Percentiles rank a stretch among this genome's conserved stretches.
Evolutionary conservation across 2,113 vertebrate species (phyloP).

Genomic region (Pedetes capensis): DNA sequence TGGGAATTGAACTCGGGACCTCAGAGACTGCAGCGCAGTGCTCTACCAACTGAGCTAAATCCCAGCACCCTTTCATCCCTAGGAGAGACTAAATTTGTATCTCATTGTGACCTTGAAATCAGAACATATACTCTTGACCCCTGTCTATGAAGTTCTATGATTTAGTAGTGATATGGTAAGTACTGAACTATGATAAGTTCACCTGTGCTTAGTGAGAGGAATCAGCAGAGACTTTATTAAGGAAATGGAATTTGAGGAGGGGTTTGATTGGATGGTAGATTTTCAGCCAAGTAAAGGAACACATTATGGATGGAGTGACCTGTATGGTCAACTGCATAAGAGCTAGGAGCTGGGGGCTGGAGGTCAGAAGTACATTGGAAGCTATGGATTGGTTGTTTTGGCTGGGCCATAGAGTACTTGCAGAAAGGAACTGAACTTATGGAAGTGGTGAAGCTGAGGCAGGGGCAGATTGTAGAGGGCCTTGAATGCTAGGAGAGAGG

Average conservation of each 20-base stretch:
- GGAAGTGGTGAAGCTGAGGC: not conserved
- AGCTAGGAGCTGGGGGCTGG: not conserved
- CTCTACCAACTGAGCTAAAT: too few species aligned
- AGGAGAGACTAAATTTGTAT: not conserved
- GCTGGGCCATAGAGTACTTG: not conserved
- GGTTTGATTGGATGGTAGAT: not conserved
- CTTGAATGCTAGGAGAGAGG: not conserved
- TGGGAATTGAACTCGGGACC: too few species aligned
- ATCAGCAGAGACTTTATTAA: not conserved
- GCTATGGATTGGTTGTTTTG: not conserved
- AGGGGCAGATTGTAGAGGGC: not conserved
- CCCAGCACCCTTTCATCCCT: not conserved
- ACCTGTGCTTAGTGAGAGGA: not conserved
- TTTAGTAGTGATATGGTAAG: not conserved
- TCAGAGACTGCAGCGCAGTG: too few species aligned
- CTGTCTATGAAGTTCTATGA: not conserved
- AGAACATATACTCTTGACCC: not conserved
- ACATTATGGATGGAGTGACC: not conserved
- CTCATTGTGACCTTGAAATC: constrained; percentile 12
- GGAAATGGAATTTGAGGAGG: not conserved
- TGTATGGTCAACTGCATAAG: not conserved
- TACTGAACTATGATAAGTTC: too few species aligned
- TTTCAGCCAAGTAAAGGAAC: not conserved
- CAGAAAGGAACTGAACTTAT: not conserved
- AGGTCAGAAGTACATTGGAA: not conserved